A percentile compares a stretch with the other conserved stretches of the same genome.
Evolutionary conservation across 2,113 vertebrate species (phyloP).

Genomic region (Onychorhynchus coronatus): DNA sequence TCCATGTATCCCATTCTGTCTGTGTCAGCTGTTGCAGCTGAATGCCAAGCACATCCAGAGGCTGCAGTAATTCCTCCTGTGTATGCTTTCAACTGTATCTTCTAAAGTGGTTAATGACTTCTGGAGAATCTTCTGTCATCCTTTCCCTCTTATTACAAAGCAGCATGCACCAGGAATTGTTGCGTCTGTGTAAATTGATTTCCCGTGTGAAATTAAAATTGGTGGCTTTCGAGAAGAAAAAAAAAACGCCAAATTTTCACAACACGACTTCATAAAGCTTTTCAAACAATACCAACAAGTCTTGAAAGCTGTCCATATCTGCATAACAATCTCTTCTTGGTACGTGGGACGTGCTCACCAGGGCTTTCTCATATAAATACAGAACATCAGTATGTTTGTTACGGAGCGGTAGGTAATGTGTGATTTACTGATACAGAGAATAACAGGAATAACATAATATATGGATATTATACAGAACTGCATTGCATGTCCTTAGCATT

Average conservation of each 20-base stretch:
- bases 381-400: background rate
- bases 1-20: background rate
- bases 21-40: background rate
- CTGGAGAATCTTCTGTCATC: background rate
- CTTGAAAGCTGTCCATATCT: background rate
- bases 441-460: background rate
- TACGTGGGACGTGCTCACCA: accelerated
- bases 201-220: background rate
- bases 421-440: background rate
- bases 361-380: background rate
- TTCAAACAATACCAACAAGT: background rate
- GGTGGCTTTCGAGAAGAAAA: background rate
- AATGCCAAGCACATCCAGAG: background rate
- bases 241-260: background rate
- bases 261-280: accelerated
- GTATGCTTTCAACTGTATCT: background rate
- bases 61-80: background rate
- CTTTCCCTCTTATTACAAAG: background rate
- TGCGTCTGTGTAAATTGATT: background rate
- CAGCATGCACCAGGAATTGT: background rate
- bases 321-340: accelerated
- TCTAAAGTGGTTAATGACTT: background rate
- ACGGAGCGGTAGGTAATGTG: background rate
- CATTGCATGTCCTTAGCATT: accelerated
- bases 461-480: background rate